Percentiles rank a stretch among this genome's conserved stretches.
Conservation (phyloP, 1,140 invertebrate genomes). For the Microplitis demolitor region DNA sequence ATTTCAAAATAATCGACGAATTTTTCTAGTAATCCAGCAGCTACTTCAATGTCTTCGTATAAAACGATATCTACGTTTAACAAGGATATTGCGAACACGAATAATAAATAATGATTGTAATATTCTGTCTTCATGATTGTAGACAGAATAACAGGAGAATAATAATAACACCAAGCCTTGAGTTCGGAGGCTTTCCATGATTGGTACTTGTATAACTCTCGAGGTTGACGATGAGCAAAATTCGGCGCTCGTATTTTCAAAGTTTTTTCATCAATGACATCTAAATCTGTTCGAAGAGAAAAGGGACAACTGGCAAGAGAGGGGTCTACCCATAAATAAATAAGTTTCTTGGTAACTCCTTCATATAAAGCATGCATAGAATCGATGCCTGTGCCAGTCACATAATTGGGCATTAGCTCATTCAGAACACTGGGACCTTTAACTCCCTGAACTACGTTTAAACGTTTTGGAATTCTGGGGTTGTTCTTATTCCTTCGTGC, state of each 20-base stretch:
- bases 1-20: constrained; percentile 12
- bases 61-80: neutral
- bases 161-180: constrained; percentile 7
- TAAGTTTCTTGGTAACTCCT: constrained; percentile 9
- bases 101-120: constrained; percentile 1
- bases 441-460: constrained; percentile 1
- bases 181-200: constrained; percentile 11
- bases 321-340: neutral
- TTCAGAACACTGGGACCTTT: constrained; percentile 9
- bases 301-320: neutral
- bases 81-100: neutral
- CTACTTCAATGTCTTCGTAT: neutral
- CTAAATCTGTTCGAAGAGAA: neutral
- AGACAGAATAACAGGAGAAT: constrained; percentile 1
- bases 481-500: neutral
- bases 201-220: neutral
- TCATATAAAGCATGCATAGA: constrained; percentile 6
- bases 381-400: constrained; percentile 4
- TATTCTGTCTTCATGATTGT: neutral
- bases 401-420: constrained; percentile 24
- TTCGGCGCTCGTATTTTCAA: neutral
- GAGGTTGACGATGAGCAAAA: constrained; percentile 1
- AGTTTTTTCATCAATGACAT: neutral
- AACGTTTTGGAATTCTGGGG: neutral
- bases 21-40: neutral